phyloP scores from a whole-genome alignment of 1,140 invertebrate genomes.

The Cotesia vestalis region DNA sequence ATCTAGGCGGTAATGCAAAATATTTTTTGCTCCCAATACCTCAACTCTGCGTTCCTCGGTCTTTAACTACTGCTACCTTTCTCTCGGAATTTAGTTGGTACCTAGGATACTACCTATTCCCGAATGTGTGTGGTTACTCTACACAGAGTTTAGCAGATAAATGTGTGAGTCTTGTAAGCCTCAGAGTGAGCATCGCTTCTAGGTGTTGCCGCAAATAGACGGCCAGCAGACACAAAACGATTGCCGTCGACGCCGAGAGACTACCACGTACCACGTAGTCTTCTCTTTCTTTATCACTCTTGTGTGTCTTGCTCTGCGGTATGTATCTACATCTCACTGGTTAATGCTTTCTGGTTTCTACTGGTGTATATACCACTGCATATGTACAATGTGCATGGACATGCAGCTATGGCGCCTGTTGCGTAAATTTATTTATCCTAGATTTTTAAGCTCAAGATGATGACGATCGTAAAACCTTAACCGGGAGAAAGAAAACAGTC shows the following conservation, averaged over 20 bases:
- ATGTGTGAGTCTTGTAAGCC: background rate
- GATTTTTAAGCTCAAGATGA: too few relatives aligned
- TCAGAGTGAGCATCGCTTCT: conserved; percentile 27
- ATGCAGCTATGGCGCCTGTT: conserved; percentile 7
- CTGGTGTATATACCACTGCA: background rate
- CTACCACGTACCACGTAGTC: conserved; percentile 18
- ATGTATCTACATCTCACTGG: background rate
- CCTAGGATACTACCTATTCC: background rate
- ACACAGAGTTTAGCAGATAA: background rate
- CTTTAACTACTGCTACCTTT: conserved; percentile 17
- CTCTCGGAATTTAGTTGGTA: too few relatives aligned
- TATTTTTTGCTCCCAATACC: background rate
- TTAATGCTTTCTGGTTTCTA: background rate
- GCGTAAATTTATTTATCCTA: conserved; percentile 13
- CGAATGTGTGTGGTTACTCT: too few relatives aligned
- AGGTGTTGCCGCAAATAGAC: conserved; percentile 51
- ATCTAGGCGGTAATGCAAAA: too few relatives aligned
- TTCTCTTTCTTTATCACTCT: conserved; percentile 34
- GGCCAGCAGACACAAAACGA: conserved; percentile 59
- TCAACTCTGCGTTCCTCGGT: conserved; percentile 25
- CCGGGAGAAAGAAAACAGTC: too few relatives aligned
- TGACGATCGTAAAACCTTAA: background rate
- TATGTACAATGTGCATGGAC: too few relatives aligned
- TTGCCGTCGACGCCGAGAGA: conserved; percentile 49
- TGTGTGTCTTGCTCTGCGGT: conserved; percentile 19